Evolutionary conservation across 1,140 invertebrate species (phyloP).

Genomic region (Drosophila lacertosa): DNA sequence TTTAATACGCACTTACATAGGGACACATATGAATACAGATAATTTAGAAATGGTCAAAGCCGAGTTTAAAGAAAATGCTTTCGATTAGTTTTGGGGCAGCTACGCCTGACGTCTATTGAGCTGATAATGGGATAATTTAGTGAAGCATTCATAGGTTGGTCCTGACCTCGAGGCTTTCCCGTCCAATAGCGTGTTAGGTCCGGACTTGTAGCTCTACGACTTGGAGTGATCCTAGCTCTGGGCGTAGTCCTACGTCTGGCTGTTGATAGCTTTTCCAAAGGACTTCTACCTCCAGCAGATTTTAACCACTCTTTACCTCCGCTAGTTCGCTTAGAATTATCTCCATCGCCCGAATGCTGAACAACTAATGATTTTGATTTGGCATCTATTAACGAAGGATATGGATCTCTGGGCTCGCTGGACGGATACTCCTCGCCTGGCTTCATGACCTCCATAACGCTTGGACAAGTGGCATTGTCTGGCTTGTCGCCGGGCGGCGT

Average conservation of each 20-base stretch:
- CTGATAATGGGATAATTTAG: not conserved
- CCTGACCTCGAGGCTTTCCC: not conserved
- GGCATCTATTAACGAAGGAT: too few species aligned
- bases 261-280: not conserved
- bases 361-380: not conserved
- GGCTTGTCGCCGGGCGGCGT: slow-evolving; percentile 6
- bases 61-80: slow-evolving; percentile 2
- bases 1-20: slow-evolving; percentile 25
- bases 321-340: not conserved
- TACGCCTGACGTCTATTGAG: not conserved
- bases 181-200: slow-evolving; percentile 23
- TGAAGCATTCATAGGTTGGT: not conserved
- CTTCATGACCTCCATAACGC: not conserved
- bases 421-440: not conserved
- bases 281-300: not conserved
- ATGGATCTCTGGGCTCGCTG: not conserved
- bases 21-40: slow-evolving; percentile 40
- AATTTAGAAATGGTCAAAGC: slow-evolving; percentile 45
- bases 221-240: not conserved
- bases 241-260: too few species aligned
- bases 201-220: not conserved
- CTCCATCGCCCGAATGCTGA: too few species aligned
- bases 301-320: too few species aligned
- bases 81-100: not conserved
- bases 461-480: not conserved